Evolutionary conservation across 2,113 vertebrate species (phyloP), one percentile per base, ranked within the genome.

Genomic region (Thunnus thynnus): DNA sequence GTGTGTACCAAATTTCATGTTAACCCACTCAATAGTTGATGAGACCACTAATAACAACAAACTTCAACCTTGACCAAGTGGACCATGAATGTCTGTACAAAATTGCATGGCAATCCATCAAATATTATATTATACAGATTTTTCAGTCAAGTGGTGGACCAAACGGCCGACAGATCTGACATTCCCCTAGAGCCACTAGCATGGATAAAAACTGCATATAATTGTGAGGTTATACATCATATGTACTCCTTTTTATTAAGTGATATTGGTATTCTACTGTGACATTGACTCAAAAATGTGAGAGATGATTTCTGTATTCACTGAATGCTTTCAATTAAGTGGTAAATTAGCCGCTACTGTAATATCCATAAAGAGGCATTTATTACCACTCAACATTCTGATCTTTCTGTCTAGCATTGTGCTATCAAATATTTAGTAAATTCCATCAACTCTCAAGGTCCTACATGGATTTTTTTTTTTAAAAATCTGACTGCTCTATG

Each of bases 391-490:
- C 44, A 22, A n/a, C 46, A 30, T 25, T n/a, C 10, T 30, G 22
- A 36, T 60, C 25, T 8, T 44, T 74, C 62, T 58, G 3, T 9
- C 13, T 54, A 27, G 25, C 66, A 22, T 30, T 76, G 14, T 58
- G 46, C 50, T 20, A 9, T 83, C 5, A 56, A 68, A 72, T 25
- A 66, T 80, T 60, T 27, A 48, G 62, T 56, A 3, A 6, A n/a
- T 47, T 55, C 20, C 73, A 30, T 71, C 46, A 27, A 61, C 73
- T 78, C 22, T 63, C 11, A 9, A 51, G 25, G 25, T 22, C 54
- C 18, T 7, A 1, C 13, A 11, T 48, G 3, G 25, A 55, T 52
- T 10, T 66, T 17, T 30, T 63, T 32, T 47, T 10, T 66, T 17
- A 30, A 57, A 22, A 22, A 6, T 48, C 54, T 9, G 55, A 27